Conservation (phyloP, 2,113 vertebrate species). For the Seriola aureovittata region DNA sequence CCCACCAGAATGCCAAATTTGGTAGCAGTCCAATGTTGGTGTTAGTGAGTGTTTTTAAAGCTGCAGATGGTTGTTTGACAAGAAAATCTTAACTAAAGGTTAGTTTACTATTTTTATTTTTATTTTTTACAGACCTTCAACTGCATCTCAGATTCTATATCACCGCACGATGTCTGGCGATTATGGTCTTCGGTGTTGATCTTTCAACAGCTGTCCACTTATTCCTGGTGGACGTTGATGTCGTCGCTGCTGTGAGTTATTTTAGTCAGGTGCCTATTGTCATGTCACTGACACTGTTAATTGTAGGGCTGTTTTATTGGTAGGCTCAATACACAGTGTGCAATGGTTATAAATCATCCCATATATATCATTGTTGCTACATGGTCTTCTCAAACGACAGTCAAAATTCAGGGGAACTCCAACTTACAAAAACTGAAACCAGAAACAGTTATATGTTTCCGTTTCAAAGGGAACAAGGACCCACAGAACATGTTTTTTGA, state of each 20-base stretch:
- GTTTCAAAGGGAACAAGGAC: neutral
- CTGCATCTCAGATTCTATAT: too few relatives aligned
- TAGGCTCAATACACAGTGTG: neutral
- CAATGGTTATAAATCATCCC: neutral
- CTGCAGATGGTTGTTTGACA: too few relatives aligned
- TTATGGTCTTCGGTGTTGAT: neutral
- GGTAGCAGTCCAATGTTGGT: neutral
- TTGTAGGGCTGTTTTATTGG: neutral
- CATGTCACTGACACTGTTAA: too few relatives aligned
- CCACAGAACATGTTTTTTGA: neutral
- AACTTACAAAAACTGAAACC: neutral
- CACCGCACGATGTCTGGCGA: too few relatives aligned
- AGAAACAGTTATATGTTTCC: neutral
- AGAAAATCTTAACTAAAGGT: too few relatives aligned
- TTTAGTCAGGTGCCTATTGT: too few relatives aligned
- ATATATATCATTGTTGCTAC: neutral
- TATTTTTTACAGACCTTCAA: neutral
- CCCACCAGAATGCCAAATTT: neutral
- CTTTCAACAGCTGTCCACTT: too few relatives aligned
- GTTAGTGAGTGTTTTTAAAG: neutral
- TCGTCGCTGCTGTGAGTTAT: too few relatives aligned
- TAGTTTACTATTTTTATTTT: neutral
- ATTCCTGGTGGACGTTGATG: too few relatives aligned
- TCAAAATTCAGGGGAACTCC: conserved; percentile 28
- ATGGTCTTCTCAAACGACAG: too few relatives aligned